These are phyloP conservation scores for Pterobdella sp. DNA, from an alignment of 2,888 invertebrate genomes.

Conservation along the genomic window DNA sequence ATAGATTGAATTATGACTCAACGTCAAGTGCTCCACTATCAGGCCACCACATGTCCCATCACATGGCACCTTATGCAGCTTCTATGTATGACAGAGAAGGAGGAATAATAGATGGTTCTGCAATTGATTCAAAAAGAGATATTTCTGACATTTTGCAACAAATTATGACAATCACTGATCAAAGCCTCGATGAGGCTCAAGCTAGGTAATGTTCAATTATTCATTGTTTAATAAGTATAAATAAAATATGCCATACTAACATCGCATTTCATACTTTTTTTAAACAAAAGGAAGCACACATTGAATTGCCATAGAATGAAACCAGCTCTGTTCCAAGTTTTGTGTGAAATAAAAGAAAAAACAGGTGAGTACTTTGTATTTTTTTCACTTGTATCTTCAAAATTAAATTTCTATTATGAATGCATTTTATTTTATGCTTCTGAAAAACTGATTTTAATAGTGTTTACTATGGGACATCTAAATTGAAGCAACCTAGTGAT, in stretches of 20 bases:
- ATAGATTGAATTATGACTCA: conserved; percentile 27
- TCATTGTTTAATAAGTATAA: background rate
- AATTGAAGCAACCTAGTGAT: too few relatives aligned
- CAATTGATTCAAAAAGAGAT: conserved; percentile 54
- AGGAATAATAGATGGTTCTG: conserved; percentile 18
- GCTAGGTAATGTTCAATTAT: conserved; percentile 59
- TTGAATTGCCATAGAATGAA: conserved; percentile 98
- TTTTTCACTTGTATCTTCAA: too few relatives aligned
- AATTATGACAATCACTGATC: conserved; percentile 98
- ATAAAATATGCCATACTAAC: background rate
- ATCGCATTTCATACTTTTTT: background rate
- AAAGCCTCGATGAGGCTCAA: conserved; percentile 94
- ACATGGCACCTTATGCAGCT: conserved; percentile 27
- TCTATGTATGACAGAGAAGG: conserved; percentile 21
- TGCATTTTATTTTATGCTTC: too few relatives aligned
- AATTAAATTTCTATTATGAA: too few relatives aligned
- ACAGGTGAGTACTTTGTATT: conserved; percentile 63
- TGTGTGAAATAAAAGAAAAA: conserved; percentile 99
- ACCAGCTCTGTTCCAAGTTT: conserved; percentile 91
- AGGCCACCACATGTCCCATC: conserved; percentile 28
- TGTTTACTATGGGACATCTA: too few relatives aligned
- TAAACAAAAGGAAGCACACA: conserved; percentile 48
- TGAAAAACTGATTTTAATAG: too few relatives aligned
- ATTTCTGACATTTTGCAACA: conserved; percentile 95
- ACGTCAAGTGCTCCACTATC: conserved; percentile 20